Base-by-base conservation (phyloP, 2,888 invertebrate species). In the Drosophila basisetae region DNA sequence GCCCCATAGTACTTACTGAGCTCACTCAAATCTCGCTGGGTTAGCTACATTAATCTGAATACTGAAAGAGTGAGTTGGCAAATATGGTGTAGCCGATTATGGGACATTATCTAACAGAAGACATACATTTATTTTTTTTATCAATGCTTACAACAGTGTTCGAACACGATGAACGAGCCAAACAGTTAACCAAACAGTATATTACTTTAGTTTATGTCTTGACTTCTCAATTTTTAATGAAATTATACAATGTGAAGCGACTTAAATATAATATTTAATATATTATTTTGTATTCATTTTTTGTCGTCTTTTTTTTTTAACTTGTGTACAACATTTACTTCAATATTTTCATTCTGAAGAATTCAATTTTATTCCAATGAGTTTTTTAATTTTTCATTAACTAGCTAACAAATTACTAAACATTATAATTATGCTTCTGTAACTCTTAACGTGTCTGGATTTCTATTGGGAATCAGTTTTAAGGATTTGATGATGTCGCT, bases 41-140 rank as follows among this genome's bases (percentile, higher is more conserved):
- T 58, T 62, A 43, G 59, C 66, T 22, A 37, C 59, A 65, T 75
- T 80, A 80, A 76, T 73, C 80, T 60, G 62, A 68, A 63, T 72
- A 63, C 54, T 16, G 13, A 39, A 30, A 16, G 6, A 25, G 30
- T 22, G 9, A 35, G 10, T 10, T 11, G n/a, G 25, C 25, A 18
- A 25, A 41, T 5, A 13, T 67, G 11, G 11, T 11, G 31, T 25
- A 13, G 13, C 22, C 39, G 52, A 63, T 68, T 58, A 67, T 22
- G 18, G n/a, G 30, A 13, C 22, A 28, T 25, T 33, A 13, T 28
- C 30, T 0, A 33, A 22, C 43, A 31, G 59, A 22, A 13, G 3
- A 47, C 6, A 35, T 35, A 47, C 41, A 50, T 50, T 18, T 37
- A 13, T 33, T 65, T 39, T 39, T 39, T 9, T 37, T 5, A 22